A percentile compares a stretch with the other conserved stretches of the same genome.
Conservation (phyloP, 2,888 invertebrate species). For the Limenitis camilla region DNA sequence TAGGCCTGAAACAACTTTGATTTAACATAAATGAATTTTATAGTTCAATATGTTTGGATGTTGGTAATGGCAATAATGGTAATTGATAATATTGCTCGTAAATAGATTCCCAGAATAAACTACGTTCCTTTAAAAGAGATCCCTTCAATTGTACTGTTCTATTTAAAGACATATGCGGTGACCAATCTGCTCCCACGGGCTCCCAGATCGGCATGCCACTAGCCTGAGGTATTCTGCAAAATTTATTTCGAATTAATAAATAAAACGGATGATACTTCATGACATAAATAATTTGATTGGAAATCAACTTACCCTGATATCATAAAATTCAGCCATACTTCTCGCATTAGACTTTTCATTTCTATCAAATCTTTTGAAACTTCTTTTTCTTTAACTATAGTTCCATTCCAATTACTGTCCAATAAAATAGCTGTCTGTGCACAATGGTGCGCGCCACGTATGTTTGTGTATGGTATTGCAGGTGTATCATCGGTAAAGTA, state of each 20-base stretch:
- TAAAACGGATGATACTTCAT: too few relatives aligned
- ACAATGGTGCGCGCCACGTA: slow-evolving; percentile 31
- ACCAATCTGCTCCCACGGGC: slow-evolving; percentile 25
- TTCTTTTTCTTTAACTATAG: slow-evolving; percentile 22
- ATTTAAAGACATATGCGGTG: slow-evolving; percentile 39
- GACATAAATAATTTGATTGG: too few relatives aligned
- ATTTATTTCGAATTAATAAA: too few relatives aligned
- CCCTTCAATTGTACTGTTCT: slow-evolving; percentile 28
- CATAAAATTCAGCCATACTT: slow-evolving; percentile 32
- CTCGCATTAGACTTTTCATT: slow-evolving; percentile 29
- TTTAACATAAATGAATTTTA: too few relatives aligned
- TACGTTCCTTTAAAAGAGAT: slow-evolving; percentile 26
- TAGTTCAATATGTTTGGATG: slow-evolving; percentile 13
- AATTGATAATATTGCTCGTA: slow-evolving; percentile 35
- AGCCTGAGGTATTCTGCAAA: slow-evolving; percentile 25
- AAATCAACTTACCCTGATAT: slow-evolving; percentile 33
- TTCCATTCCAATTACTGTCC: too few relatives aligned
- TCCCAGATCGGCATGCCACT: slow-evolving; percentile 37
- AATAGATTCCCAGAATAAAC: slow-evolving; percentile 37
- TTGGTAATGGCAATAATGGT: slow-evolving; percentile 33
- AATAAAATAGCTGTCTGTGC: slow-evolving; percentile 33
- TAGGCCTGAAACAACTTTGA: too few relatives aligned
- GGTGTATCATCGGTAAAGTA: slow-evolving; percentile 34
- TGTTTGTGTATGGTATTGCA: slow-evolving; percentile 29
- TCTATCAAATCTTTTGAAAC: slow-evolving; percentile 22